A percentile compares a stretch with the other conserved stretches of the same genome.
These are phyloP conservation scores for Dryococelus australis DNA, from an alignment of 2,888 invertebrate species.

Conservation along the genomic window DNA sequence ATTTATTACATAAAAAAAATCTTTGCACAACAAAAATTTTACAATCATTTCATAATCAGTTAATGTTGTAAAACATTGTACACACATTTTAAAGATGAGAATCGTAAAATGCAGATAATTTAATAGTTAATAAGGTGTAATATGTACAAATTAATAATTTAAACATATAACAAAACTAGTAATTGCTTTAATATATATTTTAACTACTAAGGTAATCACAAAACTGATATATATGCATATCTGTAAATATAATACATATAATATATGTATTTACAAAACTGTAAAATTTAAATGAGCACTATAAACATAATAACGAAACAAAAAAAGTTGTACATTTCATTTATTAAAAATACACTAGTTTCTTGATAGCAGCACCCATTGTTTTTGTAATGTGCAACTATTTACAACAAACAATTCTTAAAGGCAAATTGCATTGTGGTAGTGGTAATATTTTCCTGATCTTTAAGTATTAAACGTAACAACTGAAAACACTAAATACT, in stretches of 20 bases:
- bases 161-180: background rate
- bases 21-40: background rate
- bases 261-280: background rate
- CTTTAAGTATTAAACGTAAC: background rate
- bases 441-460: background rate
- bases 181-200: background rate
- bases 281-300: background rate
- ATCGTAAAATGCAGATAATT: background rate
- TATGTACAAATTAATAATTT: background rate
- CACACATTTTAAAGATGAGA: background rate
- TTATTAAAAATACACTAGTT: constrained; percentile 16
- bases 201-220: background rate
- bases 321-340: background rate
- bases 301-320: background rate
- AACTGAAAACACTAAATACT: background rate
- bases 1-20: background rate
- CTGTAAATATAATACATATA: background rate
- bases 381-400: background rate
- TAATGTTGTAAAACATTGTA: background rate
- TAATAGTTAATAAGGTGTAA: no score
- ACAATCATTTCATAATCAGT: background rate
- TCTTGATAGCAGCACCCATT: background rate
- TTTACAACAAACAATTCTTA: background rate
- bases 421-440: background rate
- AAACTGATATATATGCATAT: background rate